Base-by-base conservation (phyloP, 2,888 invertebrate species). In the Bombyx huttoni region DNA sequence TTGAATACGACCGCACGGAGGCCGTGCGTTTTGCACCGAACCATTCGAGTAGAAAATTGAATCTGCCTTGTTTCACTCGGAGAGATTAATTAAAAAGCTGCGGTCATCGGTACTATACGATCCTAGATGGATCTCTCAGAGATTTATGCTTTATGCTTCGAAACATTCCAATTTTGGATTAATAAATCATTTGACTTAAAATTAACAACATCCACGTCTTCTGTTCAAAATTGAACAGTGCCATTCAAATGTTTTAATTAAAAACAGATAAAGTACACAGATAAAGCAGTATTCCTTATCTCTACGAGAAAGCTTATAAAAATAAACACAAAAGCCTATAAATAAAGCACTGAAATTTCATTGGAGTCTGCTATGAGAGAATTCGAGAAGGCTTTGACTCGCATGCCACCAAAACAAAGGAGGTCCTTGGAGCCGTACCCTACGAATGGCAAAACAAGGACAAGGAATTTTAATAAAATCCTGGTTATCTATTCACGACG, bases 381-480 rank as follows among this genome's bases (percentile, higher is more conserved):
- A 75, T 74, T 74, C 65, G 60, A 65, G 65, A 65, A 69, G 66
- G 65, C 65, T 71, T 70, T 68, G 75, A 66, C 69, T 76, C 63
- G 75, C 73, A 75, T 78, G 73, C 72, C 75, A 62, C 59, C 70
- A 67, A 73, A 75, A 83, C 82, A 84, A 86, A 81, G 75, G 78
- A 64, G 62, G 64, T 65, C 65, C 65, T 65, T 57, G 58, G 58
- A 62, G 68, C 63, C 58, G 68, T 67, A 64, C 68, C 77, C 66
- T 67, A 64, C 71, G 70, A 77, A 78, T 72, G 68, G 71, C 77
- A 73, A 78, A 80, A 84, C 80, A 84, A 81, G 81, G 80, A 70
- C 78, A 77, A 78, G 82, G 81, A 84, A 85, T 84, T 85, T 87
- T 86, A 84, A 85, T 87, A 85, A 82, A 85, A 85, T 76, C 78